Evolutionary conservation across 2,113 vertebrate genomes (phyloP), one percentile per base, ranked within the genome.

Genomic region (Columbina picui): DNA sequence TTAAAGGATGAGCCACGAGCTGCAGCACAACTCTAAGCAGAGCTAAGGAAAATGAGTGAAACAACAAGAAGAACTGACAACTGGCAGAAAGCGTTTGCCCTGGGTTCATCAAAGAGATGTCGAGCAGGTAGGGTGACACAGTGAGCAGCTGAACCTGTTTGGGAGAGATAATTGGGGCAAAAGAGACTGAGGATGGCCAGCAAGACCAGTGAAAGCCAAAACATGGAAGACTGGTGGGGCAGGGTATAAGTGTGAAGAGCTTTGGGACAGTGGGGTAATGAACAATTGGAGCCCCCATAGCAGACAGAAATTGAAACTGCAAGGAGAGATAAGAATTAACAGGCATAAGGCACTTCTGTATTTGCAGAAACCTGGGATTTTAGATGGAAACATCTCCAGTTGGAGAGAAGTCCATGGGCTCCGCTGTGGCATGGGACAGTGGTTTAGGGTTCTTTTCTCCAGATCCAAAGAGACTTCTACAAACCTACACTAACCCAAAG

Each of bases 31-130:
- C n/a, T 67, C 43, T 16, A 30, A 64, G 55, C 32, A 93, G 57
- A 61, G 22, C 11, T 60, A 53, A 78, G 52, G 47, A 21, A 68
- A 89, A 71, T 60, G 69, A 89, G 34, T 84, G 74, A 95, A 95
- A 78, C 45, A 43, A 90, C 30, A 69, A 26, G 53, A 76, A 49
- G 57, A 67, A 26, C 32, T 39, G 59, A 25, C 36, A 61, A 12
- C 56, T 89, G 47, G 45, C 19, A 25, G 63, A 80, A 89, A 52
- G 59, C 87, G 91, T 95, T 89, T 94, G 74, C 73, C 89, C 65
- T 36, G 6, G 34, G 41, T 76, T 83, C 50, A 82, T 93, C 78
- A 83, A 87, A 96, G 78, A 76, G 41, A 30, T 73, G 67, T 89
- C 69, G 70, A 34, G 80, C 47, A 85, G 63, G 53, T 79, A 53